phyloP scores from a whole-genome alignment of 2,113 vertebrate species.

The Tragelaphus strepsiceros region DNA sequence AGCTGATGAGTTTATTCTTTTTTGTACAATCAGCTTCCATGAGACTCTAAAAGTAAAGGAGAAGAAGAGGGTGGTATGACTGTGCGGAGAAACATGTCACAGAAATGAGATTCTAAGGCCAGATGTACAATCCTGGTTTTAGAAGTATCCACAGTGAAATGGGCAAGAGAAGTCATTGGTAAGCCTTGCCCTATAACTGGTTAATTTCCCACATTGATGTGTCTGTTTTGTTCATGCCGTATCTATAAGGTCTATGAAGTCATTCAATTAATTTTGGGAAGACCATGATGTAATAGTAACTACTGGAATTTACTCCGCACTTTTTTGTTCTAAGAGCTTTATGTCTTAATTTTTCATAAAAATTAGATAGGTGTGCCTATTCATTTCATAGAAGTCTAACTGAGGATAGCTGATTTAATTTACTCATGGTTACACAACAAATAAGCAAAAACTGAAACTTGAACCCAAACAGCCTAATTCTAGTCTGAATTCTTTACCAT shows the following conservation, averaged over 20 bases:
- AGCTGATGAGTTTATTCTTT: not conserved
- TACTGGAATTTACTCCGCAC: not conserved
- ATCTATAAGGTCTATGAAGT: not conserved
- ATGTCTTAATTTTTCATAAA: not conserved
- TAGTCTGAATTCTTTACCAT: not conserved
- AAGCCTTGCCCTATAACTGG: not conserved
- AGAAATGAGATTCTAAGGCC: not conserved
- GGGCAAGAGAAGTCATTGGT: not conserved
- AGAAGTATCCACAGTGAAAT: not conserved
- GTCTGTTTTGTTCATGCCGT: not conserved
- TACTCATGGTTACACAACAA: not conserved
- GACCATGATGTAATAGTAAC: not conserved
- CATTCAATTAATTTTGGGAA: not conserved
- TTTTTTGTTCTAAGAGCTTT: not conserved
- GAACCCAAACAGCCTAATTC: not conserved
- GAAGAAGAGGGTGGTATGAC: not conserved
- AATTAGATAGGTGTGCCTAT: not conserved
- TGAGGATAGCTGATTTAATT: not conserved
- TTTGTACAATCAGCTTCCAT: not conserved
- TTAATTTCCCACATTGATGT: not conserved
- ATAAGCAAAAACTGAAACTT: not conserved
- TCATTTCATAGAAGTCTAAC: not conserved
- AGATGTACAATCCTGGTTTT: not conserved
- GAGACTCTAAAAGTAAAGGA: not conserved
- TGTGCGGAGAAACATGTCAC: not conserved